A percentile compares a stretch with the other conserved stretches of the same genome.
Conservation (phyloP, 1,140 invertebrate species). For the Cydia amplana region DNA sequence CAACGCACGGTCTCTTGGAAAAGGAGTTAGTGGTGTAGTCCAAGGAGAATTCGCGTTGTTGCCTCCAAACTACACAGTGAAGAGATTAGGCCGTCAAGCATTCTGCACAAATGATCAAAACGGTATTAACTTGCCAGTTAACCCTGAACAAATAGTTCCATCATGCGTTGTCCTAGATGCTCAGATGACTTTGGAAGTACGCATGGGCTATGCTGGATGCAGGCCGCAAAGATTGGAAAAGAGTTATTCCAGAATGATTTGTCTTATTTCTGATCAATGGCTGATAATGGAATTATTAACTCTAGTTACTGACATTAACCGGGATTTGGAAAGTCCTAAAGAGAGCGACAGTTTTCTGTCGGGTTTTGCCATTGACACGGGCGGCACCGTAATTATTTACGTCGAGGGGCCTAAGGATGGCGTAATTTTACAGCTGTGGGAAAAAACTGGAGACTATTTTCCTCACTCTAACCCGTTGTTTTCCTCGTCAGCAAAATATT, state of each 20-base stretch:
- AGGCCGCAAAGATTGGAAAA: constrained; percentile 42
- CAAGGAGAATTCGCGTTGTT: constrained; percentile 62
- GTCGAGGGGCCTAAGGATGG: constrained; percentile 62
- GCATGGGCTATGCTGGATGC: constrained; percentile 66
- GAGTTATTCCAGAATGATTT: constrained; percentile 61
- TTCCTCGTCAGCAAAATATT: constrained; percentile 57
- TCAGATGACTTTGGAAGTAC: constrained; percentile 65
- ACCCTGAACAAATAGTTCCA: constrained; percentile 49
- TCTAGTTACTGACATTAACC: constrained; percentile 55
- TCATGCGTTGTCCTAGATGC: constrained; percentile 54
- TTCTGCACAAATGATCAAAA: constrained; percentile 65
- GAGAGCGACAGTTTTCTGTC: constrained; percentile 51
- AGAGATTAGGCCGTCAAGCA: constrained; percentile 42
- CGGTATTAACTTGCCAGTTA: constrained; percentile 43
- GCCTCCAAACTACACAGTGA: constrained; percentile 45
- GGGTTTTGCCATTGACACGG: constrained; percentile 62
- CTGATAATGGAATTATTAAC: constrained; percentile 44
- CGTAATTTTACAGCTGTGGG: constrained; percentile 57
- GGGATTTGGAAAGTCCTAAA: constrained; percentile 34
- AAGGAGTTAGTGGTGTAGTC: constrained; percentile 52
- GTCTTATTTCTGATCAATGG: constrained; percentile 43
- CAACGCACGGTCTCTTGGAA: constrained; percentile 54
- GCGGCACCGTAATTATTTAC: constrained; percentile 55
- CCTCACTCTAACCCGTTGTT: constrained; percentile 53
- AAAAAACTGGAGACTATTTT: constrained; percentile 56